phyloP scores from a whole-genome alignment of 2,113 vertebrate genomes.

The Diglossa brunneiventris region DNA sequence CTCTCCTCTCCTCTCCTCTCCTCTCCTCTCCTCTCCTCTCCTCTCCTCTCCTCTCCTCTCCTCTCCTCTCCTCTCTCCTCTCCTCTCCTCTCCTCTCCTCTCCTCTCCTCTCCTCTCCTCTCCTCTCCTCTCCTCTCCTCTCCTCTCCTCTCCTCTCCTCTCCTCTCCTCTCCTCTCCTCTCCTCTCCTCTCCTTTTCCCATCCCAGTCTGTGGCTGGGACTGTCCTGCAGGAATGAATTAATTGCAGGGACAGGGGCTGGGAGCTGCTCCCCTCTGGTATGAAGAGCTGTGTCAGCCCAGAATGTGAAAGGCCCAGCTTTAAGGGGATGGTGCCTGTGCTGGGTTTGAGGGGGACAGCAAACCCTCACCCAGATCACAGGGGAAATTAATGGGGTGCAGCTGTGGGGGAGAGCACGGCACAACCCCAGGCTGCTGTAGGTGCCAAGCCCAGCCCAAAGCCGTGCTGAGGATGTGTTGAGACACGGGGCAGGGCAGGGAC shows the following conservation, averaged over 20 bases:
- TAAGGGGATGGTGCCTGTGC: neutral
- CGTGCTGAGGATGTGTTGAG: neutral
- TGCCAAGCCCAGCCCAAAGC: neutral
- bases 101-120: too few species aligned
- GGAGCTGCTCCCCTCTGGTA: neutral
- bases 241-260: neutral
- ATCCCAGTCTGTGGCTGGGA: neutral
- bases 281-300: neutral
- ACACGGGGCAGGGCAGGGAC: fast-evolving
- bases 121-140: too few species aligned
- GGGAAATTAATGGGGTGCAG: neutral
- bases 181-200: neutral
- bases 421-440: fast-evolving
- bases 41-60: too few species aligned
- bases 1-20: too few species aligned
- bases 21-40: too few species aligned
- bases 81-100: too few species aligned
- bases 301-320: neutral
- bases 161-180: too few species aligned
- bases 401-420: fast-evolving
- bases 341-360: neutral
- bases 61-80: too few species aligned
- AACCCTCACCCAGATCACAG: neutral
- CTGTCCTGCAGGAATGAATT: neutral
- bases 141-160: too few species aligned